Evolutionary conservation across 23 tunicate species (phyloP), one percentile per base, ranked within the genome.

Genomic region (Phallusia fumigata): DNA sequence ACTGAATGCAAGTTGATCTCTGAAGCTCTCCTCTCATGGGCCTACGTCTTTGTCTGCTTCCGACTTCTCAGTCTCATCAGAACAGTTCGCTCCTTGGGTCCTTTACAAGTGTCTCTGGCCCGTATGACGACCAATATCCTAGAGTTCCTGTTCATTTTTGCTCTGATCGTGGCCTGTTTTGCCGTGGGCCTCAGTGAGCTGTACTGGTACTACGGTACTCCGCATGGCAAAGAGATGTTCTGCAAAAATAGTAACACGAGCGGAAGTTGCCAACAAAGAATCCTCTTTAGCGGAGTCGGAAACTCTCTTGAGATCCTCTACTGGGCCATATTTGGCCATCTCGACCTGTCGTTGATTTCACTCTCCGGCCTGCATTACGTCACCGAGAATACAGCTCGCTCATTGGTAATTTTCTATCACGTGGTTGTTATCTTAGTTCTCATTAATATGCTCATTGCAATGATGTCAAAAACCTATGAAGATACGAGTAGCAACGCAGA

Each of bases 391-490:
- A 64, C 36, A 19, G 89, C 80, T 24, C 31, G 72, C 1, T 33
- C 76, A 28, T 33, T 86, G 31, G 33, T 86, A 30, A 79, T 53
- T 18, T 34, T 53, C 34, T 93, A 93, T 44, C 97, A 93, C 77
- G 87, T 93, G 22, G 78, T 85, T 8, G 97, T 89, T 22, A 81
- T 88, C 36, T 88, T 93, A 32, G 90, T 93, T 16, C 40, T 93
- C 76, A 52, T 93, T 31, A 93, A 93, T 87, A 93, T 88, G 92
- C 76, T 93, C 35, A 93, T 93, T 47, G 97, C 97, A 10, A 93
- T 93, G 97, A 93, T 93, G 97, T 47, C 95, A 34, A 81, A 81
- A 45, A 76, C 97, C 3, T 93, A 84, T 53, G 97, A 93, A 19
- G 83, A 64, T 24, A 93, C 93, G 30, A 84, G 87, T 18, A 65